Percentiles rank a stretch among this genome's conserved stretches.
These are phyloP conservation scores for Sylvicola cinctus DNA, from an alignment of 2,888 invertebrate genomes.

Conservation along the genomic window DNA sequence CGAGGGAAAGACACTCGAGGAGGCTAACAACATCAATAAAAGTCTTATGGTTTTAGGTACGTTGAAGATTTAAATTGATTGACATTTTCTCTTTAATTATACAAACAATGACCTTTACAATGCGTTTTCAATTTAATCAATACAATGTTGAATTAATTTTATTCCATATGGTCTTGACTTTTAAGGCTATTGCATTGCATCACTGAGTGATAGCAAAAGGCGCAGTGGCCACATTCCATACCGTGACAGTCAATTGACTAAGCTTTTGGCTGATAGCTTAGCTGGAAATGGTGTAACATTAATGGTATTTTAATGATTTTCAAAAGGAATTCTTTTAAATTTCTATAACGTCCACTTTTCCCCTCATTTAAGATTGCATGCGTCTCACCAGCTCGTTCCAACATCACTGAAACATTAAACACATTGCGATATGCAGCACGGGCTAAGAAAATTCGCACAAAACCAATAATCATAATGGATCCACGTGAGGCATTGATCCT, in stretches of 20 bases:
- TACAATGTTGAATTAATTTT: too few relatives aligned
- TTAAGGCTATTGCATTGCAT: constrained; percentile 83
- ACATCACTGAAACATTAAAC: constrained; percentile 71
- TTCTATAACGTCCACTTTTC: too few relatives aligned
- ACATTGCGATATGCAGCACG: constrained; percentile 81
- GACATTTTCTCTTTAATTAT: too few relatives aligned
- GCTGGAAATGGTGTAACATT: constrained; percentile 87
- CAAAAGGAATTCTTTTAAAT: too few relatives aligned
- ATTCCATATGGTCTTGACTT: constrained; percentile 1
- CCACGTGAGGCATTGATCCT: constrained; percentile 80
- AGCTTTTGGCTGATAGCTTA: constrained; percentile 77
- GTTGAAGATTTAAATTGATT: too few relatives aligned
- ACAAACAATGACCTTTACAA: too few relatives aligned
- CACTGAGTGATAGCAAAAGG: constrained; percentile 63
- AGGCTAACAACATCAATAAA: constrained; percentile 91
- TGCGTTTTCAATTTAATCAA: too few relatives aligned
- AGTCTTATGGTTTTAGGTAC: constrained; percentile 83
- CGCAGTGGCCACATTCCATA: constrained; percentile 79
- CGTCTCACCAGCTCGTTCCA: constrained; percentile 73
- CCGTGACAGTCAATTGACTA: constrained; percentile 84
- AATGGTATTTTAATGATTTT: constrained; percentile 44
- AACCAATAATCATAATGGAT: constrained; percentile 88
- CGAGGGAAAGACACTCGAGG: constrained; percentile 72
- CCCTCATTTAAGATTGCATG: constrained; percentile 81
- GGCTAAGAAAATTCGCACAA: constrained; percentile 81